These are phyloP conservation scores for Nephrotoma appendiculata DNA, from an alignment of 2,888 invertebrate genomes.

Conservation along the genomic window DNA sequence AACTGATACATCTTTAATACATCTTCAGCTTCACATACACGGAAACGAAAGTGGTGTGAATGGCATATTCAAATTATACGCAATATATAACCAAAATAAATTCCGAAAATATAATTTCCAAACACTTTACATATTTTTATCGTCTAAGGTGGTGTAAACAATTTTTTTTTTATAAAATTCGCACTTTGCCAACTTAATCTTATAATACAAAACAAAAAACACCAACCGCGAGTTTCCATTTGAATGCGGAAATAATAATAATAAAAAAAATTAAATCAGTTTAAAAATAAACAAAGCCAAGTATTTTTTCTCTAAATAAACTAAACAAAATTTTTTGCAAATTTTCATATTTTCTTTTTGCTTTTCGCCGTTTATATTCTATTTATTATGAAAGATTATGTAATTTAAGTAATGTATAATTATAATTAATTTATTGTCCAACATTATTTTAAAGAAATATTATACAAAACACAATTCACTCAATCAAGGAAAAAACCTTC, in stretches of 20 bases:
- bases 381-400: neutral
- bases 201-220: neutral
- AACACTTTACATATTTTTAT: neutral
- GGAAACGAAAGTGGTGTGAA: too few species aligned
- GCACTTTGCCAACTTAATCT: neutral
- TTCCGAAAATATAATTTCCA: neutral
- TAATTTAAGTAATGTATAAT: neutral
- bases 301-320: neutral
- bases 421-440: neutral
- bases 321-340: neutral
- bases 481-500: slow-evolving; percentile 4
- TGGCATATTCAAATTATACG: too few species aligned
- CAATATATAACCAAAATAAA: neutral
- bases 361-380: neutral
- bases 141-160: neutral
- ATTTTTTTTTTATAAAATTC: neutral
- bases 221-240: neutral
- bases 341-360: neutral
- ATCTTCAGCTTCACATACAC: too few species aligned
- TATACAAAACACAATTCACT: slow-evolving; percentile 1
- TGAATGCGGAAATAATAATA: neutral
- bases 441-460: neutral
- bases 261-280: neutral
- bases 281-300: neutral
- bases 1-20: too few species aligned